phyloP scores from a whole-genome alignment of 2,113 vertebrate species.

The Accipiter cooperii region DNA sequence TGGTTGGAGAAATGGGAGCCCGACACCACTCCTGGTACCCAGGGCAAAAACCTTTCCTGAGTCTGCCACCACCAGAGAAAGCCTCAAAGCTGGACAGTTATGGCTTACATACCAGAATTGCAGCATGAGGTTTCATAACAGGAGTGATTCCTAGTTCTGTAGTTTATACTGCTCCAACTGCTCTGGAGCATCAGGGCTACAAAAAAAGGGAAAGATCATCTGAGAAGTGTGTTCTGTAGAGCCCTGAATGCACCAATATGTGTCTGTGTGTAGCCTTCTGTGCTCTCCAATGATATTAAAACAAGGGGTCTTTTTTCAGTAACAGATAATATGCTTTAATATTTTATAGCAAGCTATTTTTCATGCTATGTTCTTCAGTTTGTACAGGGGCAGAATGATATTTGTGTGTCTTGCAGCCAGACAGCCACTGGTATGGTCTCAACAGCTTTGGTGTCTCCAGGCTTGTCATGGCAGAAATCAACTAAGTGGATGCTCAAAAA shows the following conservation, averaged over 20 bases:
- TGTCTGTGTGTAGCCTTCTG: neutral
- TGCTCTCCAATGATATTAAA: neutral
- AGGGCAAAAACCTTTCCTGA: neutral
- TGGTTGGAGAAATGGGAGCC: neutral
- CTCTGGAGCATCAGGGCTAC: neutral
- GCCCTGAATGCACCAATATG: neutral
- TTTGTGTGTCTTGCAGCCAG: neutral
- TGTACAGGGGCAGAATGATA: neutral
- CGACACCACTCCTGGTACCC: neutral
- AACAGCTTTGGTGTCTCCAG: neutral
- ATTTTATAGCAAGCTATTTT: neutral
- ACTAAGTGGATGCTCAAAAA: neutral
- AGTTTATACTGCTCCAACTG: neutral
- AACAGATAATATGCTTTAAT: too few species aligned
- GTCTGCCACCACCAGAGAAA: neutral
- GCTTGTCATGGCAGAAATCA: neutral
- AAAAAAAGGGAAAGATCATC: neutral
- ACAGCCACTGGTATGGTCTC: neutral
- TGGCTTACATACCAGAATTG: neutral
- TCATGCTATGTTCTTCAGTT: neutral
- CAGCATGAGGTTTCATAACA: neutral
- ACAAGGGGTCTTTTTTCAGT: neutral
- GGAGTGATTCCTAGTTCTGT: neutral
- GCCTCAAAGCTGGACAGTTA: neutral
- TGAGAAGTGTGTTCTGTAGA: neutral